Percentiles rank a stretch among this genome's conserved stretches.
phyloP scores from a whole-genome alignment of 2,113 vertebrate species.

The Cardinalis cardinalis region DNA sequence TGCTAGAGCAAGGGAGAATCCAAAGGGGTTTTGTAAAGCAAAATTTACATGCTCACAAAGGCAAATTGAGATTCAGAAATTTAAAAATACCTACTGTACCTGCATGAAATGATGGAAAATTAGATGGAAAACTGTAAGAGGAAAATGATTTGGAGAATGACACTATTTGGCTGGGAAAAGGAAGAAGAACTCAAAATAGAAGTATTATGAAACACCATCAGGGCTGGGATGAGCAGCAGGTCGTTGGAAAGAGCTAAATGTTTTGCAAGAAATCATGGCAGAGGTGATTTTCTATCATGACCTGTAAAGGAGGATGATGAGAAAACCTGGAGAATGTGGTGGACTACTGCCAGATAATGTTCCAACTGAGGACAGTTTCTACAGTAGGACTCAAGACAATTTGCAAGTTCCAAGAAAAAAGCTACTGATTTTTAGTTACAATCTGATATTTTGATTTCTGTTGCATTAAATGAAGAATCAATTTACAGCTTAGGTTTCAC shows the following conservation, averaged over 20 bases:
- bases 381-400: not conserved
- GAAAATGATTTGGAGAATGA: not conserved
- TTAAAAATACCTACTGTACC: not conserved
- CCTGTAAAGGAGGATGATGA: not conserved
- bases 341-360: not conserved
- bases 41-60: not conserved
- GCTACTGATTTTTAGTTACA: not conserved
- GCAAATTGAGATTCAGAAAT: not conserved
- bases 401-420: not conserved
- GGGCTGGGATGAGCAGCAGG: not conserved
- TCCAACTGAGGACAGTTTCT: not conserved
- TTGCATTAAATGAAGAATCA: not conserved
- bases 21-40: not conserved
- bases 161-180: not conserved
- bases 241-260: not conserved
- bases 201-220: not conserved
- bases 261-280: not conserved
- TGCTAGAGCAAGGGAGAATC: not conserved
- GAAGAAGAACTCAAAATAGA: not conserved
- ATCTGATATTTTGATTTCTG: not conserved
- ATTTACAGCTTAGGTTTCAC: not conserved
- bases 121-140: not conserved
- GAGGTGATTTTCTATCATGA: not conserved
- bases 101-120: not conserved
- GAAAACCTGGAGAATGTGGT: not conserved